phyloP scores from a whole-genome alignment of 2,797 vertebrate species.

The Poliocrania exsul region DNA sequence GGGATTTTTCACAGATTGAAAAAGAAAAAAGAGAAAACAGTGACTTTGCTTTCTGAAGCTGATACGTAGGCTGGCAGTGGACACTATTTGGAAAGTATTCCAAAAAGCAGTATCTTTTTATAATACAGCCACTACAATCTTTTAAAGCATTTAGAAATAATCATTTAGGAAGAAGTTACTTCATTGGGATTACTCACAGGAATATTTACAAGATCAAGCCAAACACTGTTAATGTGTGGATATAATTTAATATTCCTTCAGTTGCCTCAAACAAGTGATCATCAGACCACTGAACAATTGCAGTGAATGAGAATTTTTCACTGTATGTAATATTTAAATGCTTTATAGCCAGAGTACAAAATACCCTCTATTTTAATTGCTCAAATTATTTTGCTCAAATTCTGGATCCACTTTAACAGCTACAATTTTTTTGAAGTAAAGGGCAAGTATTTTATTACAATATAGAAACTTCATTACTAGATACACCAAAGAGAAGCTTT shows the following conservation, averaged over 20 bases:
- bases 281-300: not conserved
- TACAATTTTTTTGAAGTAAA: constrained; percentile 55
- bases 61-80: not conserved
- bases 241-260: constrained; percentile 18
- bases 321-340: not conserved
- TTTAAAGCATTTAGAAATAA: constrained; percentile 26
- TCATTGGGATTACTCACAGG: not conserved
- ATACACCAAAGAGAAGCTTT: constrained; percentile 4
- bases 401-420: not conserved
- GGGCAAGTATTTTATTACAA: not conserved
- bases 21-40: not conserved
- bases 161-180: constrained; percentile 39
- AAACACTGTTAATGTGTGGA: constrained; percentile 24
- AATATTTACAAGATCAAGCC: not conserved
- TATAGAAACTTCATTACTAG: not conserved
- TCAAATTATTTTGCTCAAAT: constrained; percentile 16
- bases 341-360: constrained; percentile 4
- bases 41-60: not conserved
- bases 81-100: not conserved
- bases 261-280: constrained; percentile 18
- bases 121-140: not conserved
- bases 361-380: constrained; percentile 18
- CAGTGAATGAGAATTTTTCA: constrained; percentile 7
- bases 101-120: not conserved
- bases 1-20: not conserved